Evolutionary conservation across 2,888 invertebrate genomes (phyloP).

Genomic region (Trachelus tabidus): DNA sequence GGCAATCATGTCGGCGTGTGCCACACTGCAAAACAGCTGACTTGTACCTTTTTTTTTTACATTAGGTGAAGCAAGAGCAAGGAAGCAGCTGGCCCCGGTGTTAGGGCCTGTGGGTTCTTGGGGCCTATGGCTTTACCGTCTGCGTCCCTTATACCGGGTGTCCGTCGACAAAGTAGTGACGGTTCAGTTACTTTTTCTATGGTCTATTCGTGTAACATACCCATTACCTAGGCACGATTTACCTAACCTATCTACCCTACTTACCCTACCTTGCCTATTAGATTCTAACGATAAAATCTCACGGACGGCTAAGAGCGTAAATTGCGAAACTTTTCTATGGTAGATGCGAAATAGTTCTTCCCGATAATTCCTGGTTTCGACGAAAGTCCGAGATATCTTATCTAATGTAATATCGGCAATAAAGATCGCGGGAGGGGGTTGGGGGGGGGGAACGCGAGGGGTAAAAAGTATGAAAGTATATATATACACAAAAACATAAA

Average conservation of each 20-base stretch:
- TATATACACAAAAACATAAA: background rate
- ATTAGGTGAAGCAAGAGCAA: conserved; percentile 37
- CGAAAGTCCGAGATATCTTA: background rate
- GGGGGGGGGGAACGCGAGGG: background rate
- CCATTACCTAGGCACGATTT: background rate
- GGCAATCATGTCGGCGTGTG: conserved; percentile 32
- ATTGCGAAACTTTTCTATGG: background rate
- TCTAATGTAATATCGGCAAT: background rate
- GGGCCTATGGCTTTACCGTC: conserved; percentile 37
- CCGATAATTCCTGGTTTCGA: background rate
- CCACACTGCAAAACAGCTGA: conserved; percentile 51
- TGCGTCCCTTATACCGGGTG: conserved; percentile 50
- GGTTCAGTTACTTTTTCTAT: background rate
- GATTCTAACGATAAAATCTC: background rate
- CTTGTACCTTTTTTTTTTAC: conserved; percentile 35
- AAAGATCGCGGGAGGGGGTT: background rate
- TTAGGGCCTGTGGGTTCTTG: conserved; percentile 9
- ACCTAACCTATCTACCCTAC: background rate
- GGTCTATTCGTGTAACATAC: background rate
- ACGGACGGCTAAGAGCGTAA: background rate
- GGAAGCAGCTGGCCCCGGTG: conserved; percentile 39
- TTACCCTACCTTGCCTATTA: background rate
- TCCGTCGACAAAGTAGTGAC: background rate
- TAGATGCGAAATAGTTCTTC: background rate
- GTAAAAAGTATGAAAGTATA: background rate